Percentiles rank a stretch among this genome's conserved stretches.
These are phyloP conservation scores for Murina feae DNA, from an alignment of 2,113 vertebrate genomes.

Conservation along the genomic window DNA sequence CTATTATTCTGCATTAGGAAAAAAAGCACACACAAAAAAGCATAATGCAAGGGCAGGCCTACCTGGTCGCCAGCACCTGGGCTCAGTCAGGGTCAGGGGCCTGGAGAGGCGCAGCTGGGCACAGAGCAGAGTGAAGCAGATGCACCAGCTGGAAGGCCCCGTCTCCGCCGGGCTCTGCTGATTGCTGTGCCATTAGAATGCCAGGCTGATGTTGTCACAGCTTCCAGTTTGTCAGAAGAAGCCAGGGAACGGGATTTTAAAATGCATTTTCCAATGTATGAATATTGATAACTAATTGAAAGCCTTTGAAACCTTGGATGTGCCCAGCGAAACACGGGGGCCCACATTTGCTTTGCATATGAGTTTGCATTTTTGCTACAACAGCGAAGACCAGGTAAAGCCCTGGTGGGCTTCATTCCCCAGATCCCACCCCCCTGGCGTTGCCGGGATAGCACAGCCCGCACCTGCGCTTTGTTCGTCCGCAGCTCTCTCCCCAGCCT, in stretches of 20 bases:
- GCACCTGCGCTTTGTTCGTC: not conserved
- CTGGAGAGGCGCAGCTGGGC: not conserved
- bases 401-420: not conserved
- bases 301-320: not conserved
- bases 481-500: not conserved
- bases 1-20: not conserved
- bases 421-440: not conserved
- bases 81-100: not conserved
- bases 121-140: not conserved
- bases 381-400: not conserved
- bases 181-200: not conserved
- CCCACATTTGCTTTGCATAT: not conserved
- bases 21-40: not conserved
- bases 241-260: not conserved
- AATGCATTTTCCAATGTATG: conserved; percentile 20
- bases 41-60: not conserved
- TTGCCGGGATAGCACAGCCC: not conserved
- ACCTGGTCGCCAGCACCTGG: not conserved
- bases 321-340: not conserved
- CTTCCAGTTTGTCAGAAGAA: not conserved
- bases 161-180: accelerated
- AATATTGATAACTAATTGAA: conserved; percentile 11
- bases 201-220: not conserved
- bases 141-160: accelerated
- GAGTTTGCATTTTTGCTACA: not conserved